A percentile compares a stretch with the other conserved stretches of the same genome.
Conservation (phyloP, 2,888 invertebrate species). For the Galerucella nymphaeae region DNA sequence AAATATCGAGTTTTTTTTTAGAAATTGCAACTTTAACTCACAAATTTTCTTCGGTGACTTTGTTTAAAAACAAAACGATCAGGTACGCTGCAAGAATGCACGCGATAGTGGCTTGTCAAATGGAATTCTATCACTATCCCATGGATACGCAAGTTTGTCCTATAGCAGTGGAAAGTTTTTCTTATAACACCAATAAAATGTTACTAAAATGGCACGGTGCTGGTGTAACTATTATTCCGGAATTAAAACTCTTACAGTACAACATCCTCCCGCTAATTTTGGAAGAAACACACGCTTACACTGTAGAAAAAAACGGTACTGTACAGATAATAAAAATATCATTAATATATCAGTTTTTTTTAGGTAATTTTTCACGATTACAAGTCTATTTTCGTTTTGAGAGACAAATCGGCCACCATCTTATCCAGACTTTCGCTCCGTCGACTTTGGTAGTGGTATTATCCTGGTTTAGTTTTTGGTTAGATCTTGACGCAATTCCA, state of each 20-base stretch:
- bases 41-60: constrained; percentile 83
- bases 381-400: constrained; percentile 84
- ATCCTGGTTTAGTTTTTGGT: constrained; percentile 90
- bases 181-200: constrained; percentile 82
- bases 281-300: constrained; percentile 78
- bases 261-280: constrained; percentile 78
- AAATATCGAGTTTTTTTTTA: constrained; percentile 58
- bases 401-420: constrained; percentile 84
- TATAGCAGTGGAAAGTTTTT: constrained; percentile 86
- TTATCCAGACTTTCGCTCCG: constrained; percentile 88
- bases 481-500: constrained; percentile 85
- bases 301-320: constrained; percentile 80
- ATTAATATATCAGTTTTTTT: constrained; percentile 32
- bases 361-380: constrained; percentile 82
- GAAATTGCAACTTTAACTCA: constrained; percentile 85
- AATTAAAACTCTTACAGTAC: constrained; percentile 82
- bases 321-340: background rate
- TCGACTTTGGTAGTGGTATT: constrained; percentile 85
- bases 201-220: constrained; percentile 79
- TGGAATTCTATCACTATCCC: constrained; percentile 88
- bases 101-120: constrained; percentile 86
- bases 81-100: constrained; percentile 85
- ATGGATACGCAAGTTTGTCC: constrained; percentile 89
- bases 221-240: constrained; percentile 82
- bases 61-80: constrained; percentile 84